phyloP scores from a whole-genome alignment of 2,797 vertebrate genomes.

The Agapornis canus region DNA sequence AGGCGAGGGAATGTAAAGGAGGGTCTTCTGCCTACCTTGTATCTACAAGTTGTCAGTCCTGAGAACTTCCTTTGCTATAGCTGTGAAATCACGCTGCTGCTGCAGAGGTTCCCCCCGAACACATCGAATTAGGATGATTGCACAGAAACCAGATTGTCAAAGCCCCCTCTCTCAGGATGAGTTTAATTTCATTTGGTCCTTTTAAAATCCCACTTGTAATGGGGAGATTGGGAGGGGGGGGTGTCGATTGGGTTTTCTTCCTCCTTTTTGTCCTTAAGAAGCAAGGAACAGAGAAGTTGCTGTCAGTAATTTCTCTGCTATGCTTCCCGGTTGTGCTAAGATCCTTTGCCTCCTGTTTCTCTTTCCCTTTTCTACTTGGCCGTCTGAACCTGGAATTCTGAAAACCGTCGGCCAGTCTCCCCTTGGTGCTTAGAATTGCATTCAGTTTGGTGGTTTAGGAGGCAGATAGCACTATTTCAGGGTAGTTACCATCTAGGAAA shows the following conservation, averaged over 20 bases:
- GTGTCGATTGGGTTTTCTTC: rapidly evolving
- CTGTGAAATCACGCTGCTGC: not conserved
- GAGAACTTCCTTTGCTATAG: not conserved
- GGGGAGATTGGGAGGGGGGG: no score
- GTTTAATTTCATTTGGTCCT: not conserved
- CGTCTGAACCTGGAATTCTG: not conserved
- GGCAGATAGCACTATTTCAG: not conserved
- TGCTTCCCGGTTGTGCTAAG: rapidly evolving
- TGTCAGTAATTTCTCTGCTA: not conserved
- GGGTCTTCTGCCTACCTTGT: not conserved
- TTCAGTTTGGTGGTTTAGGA: not conserved
- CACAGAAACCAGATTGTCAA: not conserved
- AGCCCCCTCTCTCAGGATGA: not conserved
- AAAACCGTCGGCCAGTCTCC: rapidly evolving
- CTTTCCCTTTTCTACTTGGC: not conserved
- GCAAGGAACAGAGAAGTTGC: not conserved
- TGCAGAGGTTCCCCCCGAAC: not conserved
- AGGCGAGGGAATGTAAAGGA: not conserved
- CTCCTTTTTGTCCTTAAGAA: not conserved
- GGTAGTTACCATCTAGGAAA: not conserved
- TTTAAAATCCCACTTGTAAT: not conserved
- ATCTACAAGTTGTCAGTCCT: not conserved
- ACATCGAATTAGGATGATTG: not conserved
- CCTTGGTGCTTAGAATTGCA: rapidly evolving
- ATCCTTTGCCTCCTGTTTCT: not conserved